Conservation (phyloP, 2,888 invertebrate genomes). For the Ectemnius continuus region DNA sequence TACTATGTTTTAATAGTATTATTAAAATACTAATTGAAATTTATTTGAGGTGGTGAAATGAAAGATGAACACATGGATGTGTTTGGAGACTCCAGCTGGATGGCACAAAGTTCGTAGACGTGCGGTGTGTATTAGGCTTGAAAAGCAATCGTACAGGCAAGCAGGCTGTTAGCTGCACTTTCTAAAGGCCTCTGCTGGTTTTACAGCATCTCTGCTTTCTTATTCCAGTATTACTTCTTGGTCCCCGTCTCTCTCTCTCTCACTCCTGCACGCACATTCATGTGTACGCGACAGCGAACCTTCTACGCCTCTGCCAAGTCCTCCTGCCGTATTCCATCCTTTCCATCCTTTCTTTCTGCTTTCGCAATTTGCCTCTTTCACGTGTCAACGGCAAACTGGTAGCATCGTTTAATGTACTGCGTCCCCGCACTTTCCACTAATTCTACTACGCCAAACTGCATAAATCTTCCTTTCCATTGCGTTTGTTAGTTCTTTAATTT, state of each 20-base stretch:
- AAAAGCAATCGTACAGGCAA: not conserved
- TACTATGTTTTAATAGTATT: no score
- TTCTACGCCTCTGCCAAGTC: not conserved
- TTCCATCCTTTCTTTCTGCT: not conserved
- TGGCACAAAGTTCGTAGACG: not conserved
- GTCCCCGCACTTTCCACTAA: no score
- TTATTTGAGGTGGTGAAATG: no score
- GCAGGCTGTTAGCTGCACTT: conserved; percentile 63
- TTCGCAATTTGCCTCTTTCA: not conserved
- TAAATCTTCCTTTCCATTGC: no score
- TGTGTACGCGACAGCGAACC: not conserved
- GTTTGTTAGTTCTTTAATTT: no score
- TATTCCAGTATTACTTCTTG: not conserved
- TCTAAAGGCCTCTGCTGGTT: conserved; percentile 74
- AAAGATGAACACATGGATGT: no score
- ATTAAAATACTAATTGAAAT: no score
- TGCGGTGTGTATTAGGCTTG: not conserved
- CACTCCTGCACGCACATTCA: not conserved
- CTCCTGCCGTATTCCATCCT: not conserved
- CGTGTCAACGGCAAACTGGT: not conserved
- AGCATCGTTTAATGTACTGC: not conserved
- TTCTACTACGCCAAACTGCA: no score
- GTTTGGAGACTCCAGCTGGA: no score
- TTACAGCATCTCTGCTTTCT: conserved; percentile 41
- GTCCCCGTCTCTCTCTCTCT: not conserved